Base-by-base conservation (phyloP, 1,140 invertebrate genomes). In the Magallana angulata region DNA sequence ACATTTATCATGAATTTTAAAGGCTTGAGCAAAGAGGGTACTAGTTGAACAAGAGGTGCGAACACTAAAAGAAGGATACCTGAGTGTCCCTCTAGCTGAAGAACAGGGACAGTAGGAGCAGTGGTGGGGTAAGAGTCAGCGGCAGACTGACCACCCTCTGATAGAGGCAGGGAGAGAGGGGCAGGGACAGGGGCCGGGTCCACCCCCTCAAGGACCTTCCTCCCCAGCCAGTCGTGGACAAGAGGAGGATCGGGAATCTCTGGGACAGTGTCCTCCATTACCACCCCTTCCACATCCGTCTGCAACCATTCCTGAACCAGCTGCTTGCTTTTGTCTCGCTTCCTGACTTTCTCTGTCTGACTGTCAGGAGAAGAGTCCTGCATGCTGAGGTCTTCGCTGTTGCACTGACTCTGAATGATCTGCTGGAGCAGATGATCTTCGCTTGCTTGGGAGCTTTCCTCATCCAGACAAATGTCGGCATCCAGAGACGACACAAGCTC, bases 261-360 rank as follows among this genome's bases (percentile, higher is more conserved):
- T 57, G 81, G 81, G 1, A 57, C 57, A 57, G 36, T 48, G 36
- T n/a, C 57, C 5, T 24, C 18, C 48, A 57, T 57, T 6, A 58
- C 5, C 36, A 57, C 57, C 18, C 48, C 14, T 2, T n/a, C 18
- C 18, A 82, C 57, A 57, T 82, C 81, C n/a, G 81, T 57, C 81
- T 82, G 48, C 7, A 82, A 16, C 81, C 81, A 82, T n/a, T 82
- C 81, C 81, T 82, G 81, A 57, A 82, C 81, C 4, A 82, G n/a
- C 57, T 82, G 81, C 18, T 82, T 82, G 16, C 81, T 82, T 58
- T 82, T 82, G 81, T 16, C n/a, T 58, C 81, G 56, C 57, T 82
- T 82, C 14, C 81, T 82, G 5, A 58, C 48, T 58, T 82, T 82
- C 11, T 57, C 81, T 14, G 14, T 82, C 57, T n/a, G 57, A n/a